phyloP scores from a whole-genome alignment of 2,797 vertebrate genomes.

The Anniella stebbinsi region DNA sequence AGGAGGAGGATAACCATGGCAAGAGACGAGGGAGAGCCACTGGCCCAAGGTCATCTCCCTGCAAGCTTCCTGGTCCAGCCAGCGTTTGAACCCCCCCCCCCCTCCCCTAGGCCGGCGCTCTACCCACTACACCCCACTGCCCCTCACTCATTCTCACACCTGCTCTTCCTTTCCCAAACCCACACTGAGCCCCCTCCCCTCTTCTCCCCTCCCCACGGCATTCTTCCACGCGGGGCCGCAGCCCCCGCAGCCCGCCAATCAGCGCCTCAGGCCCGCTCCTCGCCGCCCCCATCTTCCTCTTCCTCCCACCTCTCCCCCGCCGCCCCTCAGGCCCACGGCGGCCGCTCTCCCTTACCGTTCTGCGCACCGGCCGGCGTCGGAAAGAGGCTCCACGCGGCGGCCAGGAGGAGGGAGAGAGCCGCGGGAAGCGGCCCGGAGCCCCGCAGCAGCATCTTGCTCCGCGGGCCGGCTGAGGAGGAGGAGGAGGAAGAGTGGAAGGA shows the following conservation, averaged over 20 bases:
- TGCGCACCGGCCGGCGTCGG: constrained; percentile 76
- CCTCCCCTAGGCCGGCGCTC: not conserved
- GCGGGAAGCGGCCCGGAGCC: constrained; percentile 71
- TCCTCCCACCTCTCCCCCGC: rapidly evolving
- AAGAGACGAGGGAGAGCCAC: not conserved
- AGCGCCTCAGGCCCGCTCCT: not conserved
- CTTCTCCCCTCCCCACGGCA: not conserved
- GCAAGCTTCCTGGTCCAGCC: not conserved
- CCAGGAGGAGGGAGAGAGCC: constrained; percentile 72
- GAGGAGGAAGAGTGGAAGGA: constrained; percentile 33
- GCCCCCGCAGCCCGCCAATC: not conserved
- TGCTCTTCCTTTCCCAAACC: not conserved
- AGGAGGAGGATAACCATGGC: not conserved
- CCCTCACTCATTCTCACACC: not conserved
- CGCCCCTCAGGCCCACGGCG: constrained; percentile 29
- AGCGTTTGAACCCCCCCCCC: constrained; percentile 21
- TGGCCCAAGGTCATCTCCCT: not conserved
- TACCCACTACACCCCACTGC: not conserved
- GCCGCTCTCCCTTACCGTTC: constrained; percentile 74
- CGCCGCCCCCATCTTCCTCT: not conserved
- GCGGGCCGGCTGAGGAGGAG: constrained; percentile 29
- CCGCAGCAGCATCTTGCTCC: constrained; percentile 67
- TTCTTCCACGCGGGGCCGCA: not conserved
- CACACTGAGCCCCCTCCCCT: too few relatives aligned
- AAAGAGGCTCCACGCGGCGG: constrained; percentile 69